Base-by-base conservation (phyloP, 53 echinoderm and acorn worm species). In the Stichopus horrens region DNA sequence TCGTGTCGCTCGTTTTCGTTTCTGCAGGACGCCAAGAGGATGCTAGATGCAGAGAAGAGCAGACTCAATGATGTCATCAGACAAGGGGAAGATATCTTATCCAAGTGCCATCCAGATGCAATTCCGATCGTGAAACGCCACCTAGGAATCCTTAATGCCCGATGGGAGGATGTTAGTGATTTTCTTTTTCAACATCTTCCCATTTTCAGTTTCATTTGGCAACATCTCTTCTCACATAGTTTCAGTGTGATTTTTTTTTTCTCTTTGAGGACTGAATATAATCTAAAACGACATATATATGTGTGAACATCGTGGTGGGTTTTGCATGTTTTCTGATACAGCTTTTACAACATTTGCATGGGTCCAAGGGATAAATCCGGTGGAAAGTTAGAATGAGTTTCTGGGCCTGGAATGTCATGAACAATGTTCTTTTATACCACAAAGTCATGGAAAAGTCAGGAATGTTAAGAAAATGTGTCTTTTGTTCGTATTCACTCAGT, bases 121-220 rank as follows among this genome's bases (percentile, higher is more conserved):
- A 93, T 93, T 52, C 96, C 99, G 16, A 86, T 99, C 88, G 93
- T 99, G 79, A 99, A 99, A 56, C 94, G 96, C 88, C 94, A 94
- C 91, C 96, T 99, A n/a, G 94, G 96, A 16, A 96, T 99, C 13
- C 96, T 99, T 8, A 93, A 94, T 23, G 96, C 96, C 6, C 84
- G 99, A 91, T 99, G 99, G 99, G 99, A 95, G 58, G 99, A 99
- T 92, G 94, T 99, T 23, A 90, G 91, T 90, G 7, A 56, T 55
- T 7, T 37, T 0, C 9, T 52, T 1, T 11, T 0, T 67, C 1
- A n/a, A n/a, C 54, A 9, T 16, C 11, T 11, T 4, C 68, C 68
- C 68, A n/a, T n/a, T 67, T 11, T 14, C n/a, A 67, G 68, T 67
- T 11, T 67, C 68, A 67, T 67, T 67, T 37, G 37, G 10, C 23